Percentiles rank a stretch among this genome's conserved stretches.
These are phyloP conservation scores for Oreonectes daqikongensis DNA, from an alignment of 2,797 vertebrate species.

Conservation along the genomic window DNA sequence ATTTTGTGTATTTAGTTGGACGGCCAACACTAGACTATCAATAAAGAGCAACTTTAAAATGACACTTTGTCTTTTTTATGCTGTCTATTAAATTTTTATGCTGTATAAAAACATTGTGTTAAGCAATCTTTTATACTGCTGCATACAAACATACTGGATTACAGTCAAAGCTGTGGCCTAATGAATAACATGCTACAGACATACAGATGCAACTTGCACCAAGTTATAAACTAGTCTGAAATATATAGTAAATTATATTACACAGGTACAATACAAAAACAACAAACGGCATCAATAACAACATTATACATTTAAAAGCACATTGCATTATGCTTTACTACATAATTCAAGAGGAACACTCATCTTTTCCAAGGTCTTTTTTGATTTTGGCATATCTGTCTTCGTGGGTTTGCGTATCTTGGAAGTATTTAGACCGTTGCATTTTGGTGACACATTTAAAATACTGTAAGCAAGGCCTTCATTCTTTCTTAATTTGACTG, in stretches of 20 bases:
- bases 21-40: not conserved
- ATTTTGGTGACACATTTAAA: conserved; percentile 28
- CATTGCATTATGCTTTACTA: conserved; percentile 43
- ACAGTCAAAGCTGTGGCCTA: not conserved
- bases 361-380: conserved; percentile 45
- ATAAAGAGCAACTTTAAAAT: conserved; percentile 9
- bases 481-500: conserved; percentile 29
- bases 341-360: not conserved
- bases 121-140: no score
- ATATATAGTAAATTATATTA: not conserved
- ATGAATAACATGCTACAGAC: not conserved
- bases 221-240: not conserved
- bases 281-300: not conserved
- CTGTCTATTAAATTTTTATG: not conserved
- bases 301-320: conserved; percentile 3
- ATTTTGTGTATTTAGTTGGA: conserved; percentile 1
- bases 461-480: conserved; percentile 15
- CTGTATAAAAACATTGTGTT: no score
- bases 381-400: conserved; percentile 41
- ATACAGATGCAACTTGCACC: not conserved
- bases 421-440: conserved; percentile 27
- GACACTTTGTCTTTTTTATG: not conserved
- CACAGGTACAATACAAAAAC: not conserved
- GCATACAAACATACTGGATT: not conserved
- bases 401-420: conserved; percentile 42